A percentile compares a stretch with the other conserved stretches of the same genome.
These are phyloP conservation scores for Hyperoplus lanceolatus DNA, from an alignment of 2,797 vertebrate species.

Conservation along the genomic window DNA sequence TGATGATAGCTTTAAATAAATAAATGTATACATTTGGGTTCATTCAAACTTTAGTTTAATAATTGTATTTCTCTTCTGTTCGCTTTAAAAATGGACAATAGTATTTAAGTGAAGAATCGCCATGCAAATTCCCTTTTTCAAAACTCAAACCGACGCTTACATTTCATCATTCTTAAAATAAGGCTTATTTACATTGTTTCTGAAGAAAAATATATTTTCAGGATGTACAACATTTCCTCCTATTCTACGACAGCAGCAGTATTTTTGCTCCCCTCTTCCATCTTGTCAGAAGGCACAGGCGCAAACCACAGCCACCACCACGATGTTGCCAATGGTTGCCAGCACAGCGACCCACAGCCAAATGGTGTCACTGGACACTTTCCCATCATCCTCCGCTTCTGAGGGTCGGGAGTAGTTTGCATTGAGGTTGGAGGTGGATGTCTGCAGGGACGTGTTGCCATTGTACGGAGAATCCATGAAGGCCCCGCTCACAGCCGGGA, in stretches of 20 bases:
- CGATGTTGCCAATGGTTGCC: constrained; percentile 89
- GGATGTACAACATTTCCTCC: constrained; percentile 23
- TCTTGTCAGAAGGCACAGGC: constrained; percentile 87
- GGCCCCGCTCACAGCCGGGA: constrained; percentile 79
- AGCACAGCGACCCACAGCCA: constrained; percentile 89
- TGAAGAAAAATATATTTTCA: constrained; percentile 56
- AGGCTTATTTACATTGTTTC: constrained; percentile 48
- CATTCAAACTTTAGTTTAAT: background rate
- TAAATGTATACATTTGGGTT: background rate
- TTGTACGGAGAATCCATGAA: constrained; percentile 89
- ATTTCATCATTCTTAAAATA: constrained; percentile 24
- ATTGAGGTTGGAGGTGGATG: constrained; percentile 84
- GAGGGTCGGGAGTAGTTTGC: constrained; percentile 76
- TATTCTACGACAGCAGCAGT: constrained; percentile 15
- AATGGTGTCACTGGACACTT: constrained; percentile 85
- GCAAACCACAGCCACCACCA: constrained; percentile 90
- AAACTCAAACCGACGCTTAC: constrained; percentile 7
- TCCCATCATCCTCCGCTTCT: constrained; percentile 83
- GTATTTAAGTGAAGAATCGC: background rate
- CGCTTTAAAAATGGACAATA: background rate
- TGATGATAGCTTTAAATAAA: constrained; percentile 1
- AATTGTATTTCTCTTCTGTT: background rate
- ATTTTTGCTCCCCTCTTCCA: constrained; percentile 13
- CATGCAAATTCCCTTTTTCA: constrained; percentile 13
- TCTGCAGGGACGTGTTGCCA: constrained; percentile 82